Conservation (phyloP, 2,888 invertebrate genomes). For the Synergus itoensis region DNA sequence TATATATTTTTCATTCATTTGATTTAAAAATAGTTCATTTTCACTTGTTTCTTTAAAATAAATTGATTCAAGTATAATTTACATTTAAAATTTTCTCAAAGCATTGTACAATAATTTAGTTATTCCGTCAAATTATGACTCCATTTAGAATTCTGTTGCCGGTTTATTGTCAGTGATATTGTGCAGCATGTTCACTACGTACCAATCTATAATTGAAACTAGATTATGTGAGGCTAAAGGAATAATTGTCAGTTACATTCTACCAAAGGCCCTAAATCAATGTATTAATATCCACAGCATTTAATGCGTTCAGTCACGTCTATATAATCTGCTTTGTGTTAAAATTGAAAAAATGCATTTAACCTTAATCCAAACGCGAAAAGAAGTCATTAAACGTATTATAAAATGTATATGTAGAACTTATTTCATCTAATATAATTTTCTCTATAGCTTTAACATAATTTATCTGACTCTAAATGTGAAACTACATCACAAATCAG, state of each 20-base stretch:
- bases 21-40: too few species aligned
- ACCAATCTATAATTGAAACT: constrained; percentile 15
- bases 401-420: neutral
- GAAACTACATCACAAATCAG: neutral
- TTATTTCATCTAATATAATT: neutral
- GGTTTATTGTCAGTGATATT: constrained; percentile 1
- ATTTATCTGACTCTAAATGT: neutral
- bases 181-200: neutral
- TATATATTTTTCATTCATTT: too few species aligned
- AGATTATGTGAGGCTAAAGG: constrained; percentile 21
- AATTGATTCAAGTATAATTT: too few species aligned
- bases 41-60: too few species aligned
- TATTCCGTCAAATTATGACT: neutral
- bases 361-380: neutral
- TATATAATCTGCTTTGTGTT: neutral
- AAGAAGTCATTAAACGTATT: neutral
- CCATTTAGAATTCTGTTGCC: neutral
- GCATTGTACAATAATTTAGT: neutral
- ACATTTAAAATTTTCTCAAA: too few species aligned
- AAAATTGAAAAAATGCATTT: neutral
- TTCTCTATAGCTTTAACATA: neutral
- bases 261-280: neutral
- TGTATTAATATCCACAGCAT: constrained; percentile 6
- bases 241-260: constrained; percentile 27
- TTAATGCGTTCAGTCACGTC: neutral